Evolutionary conservation across 2,797 vertebrate genomes (phyloP), one percentile per base, ranked within the genome.

Genomic region (Bryconaethiops microstoma): DNA sequence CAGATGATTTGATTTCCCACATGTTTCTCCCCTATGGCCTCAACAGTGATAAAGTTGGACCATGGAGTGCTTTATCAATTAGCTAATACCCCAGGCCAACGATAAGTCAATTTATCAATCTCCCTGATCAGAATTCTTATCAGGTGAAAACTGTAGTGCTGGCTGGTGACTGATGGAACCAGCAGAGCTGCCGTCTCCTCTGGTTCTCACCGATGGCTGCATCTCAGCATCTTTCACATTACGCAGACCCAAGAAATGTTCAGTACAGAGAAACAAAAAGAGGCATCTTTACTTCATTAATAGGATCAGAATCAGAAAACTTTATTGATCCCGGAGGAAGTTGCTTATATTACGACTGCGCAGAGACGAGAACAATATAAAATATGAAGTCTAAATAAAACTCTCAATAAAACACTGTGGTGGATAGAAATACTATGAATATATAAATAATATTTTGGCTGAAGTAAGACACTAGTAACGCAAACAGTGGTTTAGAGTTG

Each of bases 81-180:
- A 89, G 91, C 93, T 93, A 90, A 90, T 88, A 91, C 91, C 78
- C 83, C 82, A 16, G 89, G 91, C 87, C 74, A 79, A 89, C 55
- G 90, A 93, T 93, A 91, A 90, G 91, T 91, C 88, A 90, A 93
- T 94, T 92, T 90, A 93, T 95, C 93, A 94, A 91, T 92, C 86
- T 83, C 52, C 76, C 88, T 87, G 73, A 86, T 73, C 82, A 42
- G 12, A 45, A 73, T 23, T 48, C 74, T 57, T 70, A 71, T 81
- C 16, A 25, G 35, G 21, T 10, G 48, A 69, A 7, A 78, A 67
- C 74, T 57, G 40, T 40, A n/a, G 77, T n/a, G 77, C 48, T 57
- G 59, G 55, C 45, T 40, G 23, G 35, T 54, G 62, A 74, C 25
- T 68, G 71, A 54, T 81, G 55, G 65, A 17, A 29, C 65, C 48